Percentiles rank a stretch among this genome's conserved stretches.
These are phyloP conservation scores for Salminus brasiliensis DNA, from an alignment of 2,113 vertebrate genomes.

Conservation along the genomic window DNA sequence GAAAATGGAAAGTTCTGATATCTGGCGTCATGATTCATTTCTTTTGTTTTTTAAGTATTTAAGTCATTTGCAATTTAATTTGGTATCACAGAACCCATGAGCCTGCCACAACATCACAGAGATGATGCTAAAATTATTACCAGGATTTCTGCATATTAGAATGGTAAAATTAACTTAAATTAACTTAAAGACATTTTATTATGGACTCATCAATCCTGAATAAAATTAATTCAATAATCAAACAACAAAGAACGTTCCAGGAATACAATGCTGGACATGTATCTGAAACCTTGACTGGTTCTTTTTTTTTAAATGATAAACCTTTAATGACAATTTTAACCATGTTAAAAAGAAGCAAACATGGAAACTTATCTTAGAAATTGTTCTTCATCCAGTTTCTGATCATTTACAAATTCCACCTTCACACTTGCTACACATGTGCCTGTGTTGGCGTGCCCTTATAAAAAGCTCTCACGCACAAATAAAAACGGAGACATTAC, in stretches of 20 bases:
- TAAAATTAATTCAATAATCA: not conserved
- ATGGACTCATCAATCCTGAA: too few relatives aligned
- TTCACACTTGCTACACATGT: conserved; percentile 1
- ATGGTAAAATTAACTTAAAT: too few relatives aligned
- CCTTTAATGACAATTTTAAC: not conserved
- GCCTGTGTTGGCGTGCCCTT: too few relatives aligned
- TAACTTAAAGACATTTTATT: too few relatives aligned
- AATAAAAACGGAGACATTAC: conserved; percentile 61
- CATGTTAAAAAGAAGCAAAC: not conserved
- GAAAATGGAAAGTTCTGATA: not conserved
- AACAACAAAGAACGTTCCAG: not conserved
- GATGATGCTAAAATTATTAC: too few relatives aligned
- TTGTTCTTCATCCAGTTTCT: conserved; percentile 4
- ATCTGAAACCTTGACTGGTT: not conserved
- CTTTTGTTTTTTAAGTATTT: too few relatives aligned
- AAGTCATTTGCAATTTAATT: too few relatives aligned
- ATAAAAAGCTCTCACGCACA: conserved; percentile 6
- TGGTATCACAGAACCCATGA: too few relatives aligned
- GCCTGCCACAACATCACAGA: too few relatives aligned
- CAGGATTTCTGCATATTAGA: too few relatives aligned
- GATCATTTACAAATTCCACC: conserved; percentile 19
- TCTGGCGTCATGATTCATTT: too few relatives aligned
- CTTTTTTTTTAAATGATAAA: not conserved
- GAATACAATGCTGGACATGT: not conserved
- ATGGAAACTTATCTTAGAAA: too few relatives aligned